Evolutionary conservation across 2,888 invertebrate species (phyloP), one percentile per base, ranked within the genome.

Genomic region (Gari tellinella): DNA sequence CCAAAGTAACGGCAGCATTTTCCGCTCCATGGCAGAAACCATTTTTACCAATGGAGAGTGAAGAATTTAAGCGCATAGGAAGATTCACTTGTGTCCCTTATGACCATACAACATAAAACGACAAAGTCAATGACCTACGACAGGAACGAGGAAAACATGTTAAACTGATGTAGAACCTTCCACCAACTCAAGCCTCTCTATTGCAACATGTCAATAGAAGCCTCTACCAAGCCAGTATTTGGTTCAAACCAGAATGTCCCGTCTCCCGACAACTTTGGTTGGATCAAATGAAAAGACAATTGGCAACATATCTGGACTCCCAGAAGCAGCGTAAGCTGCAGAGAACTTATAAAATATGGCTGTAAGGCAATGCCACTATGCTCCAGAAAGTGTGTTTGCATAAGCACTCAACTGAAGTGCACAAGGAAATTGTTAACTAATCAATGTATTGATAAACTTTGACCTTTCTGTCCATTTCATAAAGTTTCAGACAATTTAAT

Each of bases 151-250:
- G 23, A 23, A 25, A 52, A 31, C 10, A 31, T 31, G 31, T 19
- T 4, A 26, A 52, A 37, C 19, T 14, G 8, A 77, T 73, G 25
- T 58, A 80, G 5, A 19, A 49, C 4, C 79, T 77, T 15, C 80
- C 73, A 3, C 77, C 70, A 43, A 80, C 72, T 15, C 46, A 49
- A 12, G 76, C 63, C 17, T 72, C 75, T 1, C 45, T 78, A 3
- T 15, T 43, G n/a, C n/a, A 43, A 26, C 0, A 21, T 80, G 26
- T 78, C 81, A 60, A 55, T 56, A 2, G 43, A 5, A 43, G 43
- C 19, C n/a, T 43, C 4, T 43, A 43, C 19, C 43, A 43, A 19
- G 43, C 5, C n/a, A 43, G 15, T 14, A 43, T 43, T 19, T 43
- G 7, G 43, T 19, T 43, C 43, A 17, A 5, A 14, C n/a, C 5